Evolutionary conservation across 2,888 invertebrate genomes (phyloP), one percentile per base, ranked within the genome.

Genomic region (Papilio gigon): DNA sequence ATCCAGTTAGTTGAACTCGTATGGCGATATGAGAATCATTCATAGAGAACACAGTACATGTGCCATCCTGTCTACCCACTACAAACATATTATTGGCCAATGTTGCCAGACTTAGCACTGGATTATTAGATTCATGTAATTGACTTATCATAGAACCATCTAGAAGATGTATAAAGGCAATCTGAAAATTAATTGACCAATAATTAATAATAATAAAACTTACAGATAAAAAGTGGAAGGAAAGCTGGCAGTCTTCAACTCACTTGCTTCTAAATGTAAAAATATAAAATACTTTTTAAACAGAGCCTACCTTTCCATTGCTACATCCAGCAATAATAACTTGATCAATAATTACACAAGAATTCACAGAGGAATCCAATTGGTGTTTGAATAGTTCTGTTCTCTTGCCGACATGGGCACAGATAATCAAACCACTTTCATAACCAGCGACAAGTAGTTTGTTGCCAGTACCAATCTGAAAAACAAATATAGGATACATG

Each of bases 41-140:
- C 65, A 93, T 76, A 17, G 92, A 92, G 40, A 93, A 79, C 11
- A 92, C 92, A 47, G 93, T 93, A 75, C 94, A 93, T 0, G 93
- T 93, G 0, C 95, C 95, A 78, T 95, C 95, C 85, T 94, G 93
- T 71, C 94, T 91, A 8, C 94, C 93, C 20, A 90, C 88, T 56
- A 93, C 87, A 71, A 94, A 93, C 69, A 93, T 92, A 63, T 90
- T 85, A 71, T 90, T 88, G 8, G 86, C 78, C 47, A 93, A 82
- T n/a, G 87, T 78, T 40, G 87, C 78, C 71, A 95, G 70, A 72
- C 93, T 93, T 0, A 93, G 80, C 1, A 95, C 90, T 2, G 94
- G 92, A 74, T 90, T 93, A 27, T 94, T 92, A 0, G 93, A 93
- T 81, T 94, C 94, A 74, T 92, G 89, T 83, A 89, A 86, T 74